Conservation (phyloP, 2,797 vertebrate species). For the Martes flavigula region DNA sequence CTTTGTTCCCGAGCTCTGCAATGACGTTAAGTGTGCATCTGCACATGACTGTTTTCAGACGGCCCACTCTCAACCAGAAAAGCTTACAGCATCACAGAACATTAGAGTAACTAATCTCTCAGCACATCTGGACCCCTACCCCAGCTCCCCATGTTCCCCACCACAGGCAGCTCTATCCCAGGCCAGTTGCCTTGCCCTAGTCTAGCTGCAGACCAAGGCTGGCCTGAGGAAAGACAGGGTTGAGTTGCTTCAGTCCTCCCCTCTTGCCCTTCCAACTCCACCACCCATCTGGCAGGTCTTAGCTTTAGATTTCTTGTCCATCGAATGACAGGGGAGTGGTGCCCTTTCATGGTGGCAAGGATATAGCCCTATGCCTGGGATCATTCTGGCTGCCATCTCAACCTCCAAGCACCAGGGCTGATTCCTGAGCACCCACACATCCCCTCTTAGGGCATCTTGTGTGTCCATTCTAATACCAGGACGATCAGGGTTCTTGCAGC, state of each 20-base stretch:
- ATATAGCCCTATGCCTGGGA: background rate
- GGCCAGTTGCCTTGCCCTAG: background rate
- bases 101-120: background rate
- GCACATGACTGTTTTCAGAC: background rate
- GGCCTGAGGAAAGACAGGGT: background rate
- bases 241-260: background rate
- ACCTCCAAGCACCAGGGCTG: background rate
- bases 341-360: background rate
- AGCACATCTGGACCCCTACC: accelerated
- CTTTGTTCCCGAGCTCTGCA: background rate
- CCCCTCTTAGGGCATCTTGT: background rate
- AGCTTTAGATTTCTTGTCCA: background rate
- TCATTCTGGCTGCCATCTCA: accelerated
- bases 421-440: background rate
- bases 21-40: background rate
- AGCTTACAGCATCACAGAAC: background rate
- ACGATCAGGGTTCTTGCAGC: background rate
- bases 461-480: background rate
- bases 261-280: background rate
- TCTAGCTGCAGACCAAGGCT: background rate
- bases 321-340: background rate
- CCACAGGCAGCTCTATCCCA: background rate
- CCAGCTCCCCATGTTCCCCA: background rate
- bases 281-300: background rate
- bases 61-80: background rate